phyloP scores from a whole-genome alignment of 2,797 vertebrate species.

The Furcifer pardalis region DNA sequence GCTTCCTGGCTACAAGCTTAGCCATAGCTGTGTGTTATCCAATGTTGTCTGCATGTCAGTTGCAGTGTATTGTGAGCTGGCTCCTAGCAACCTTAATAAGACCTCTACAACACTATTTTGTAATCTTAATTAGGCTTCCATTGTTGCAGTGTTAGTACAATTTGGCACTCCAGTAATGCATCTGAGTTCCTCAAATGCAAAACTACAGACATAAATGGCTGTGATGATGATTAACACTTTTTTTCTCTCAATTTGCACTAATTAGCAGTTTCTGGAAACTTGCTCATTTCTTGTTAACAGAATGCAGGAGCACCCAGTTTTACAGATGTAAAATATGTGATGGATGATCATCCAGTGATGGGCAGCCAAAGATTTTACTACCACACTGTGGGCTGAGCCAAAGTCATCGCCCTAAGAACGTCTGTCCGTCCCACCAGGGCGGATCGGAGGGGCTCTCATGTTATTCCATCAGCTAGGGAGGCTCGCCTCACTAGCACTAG shows the following conservation, averaged over 20 bases:
- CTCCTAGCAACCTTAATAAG: neutral
- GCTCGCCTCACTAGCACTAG: no score
- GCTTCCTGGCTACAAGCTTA: neutral
- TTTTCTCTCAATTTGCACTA: neutral
- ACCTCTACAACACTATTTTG: neutral
- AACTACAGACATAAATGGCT: neutral
- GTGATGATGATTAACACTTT: neutral
- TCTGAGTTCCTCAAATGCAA: neutral
- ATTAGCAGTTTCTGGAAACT: neutral
- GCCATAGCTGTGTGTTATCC: neutral
- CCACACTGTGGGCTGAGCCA: no score
- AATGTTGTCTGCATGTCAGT: neutral
- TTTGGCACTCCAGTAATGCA: neutral
- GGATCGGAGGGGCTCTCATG: no score
- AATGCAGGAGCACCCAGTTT: neutral
- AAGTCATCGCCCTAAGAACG: no score
- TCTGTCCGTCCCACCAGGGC: no score
- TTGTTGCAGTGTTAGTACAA: neutral
- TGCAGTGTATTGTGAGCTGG: neutral
- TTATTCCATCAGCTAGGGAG: no score
- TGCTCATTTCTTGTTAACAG: neutral
- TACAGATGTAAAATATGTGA: neutral
- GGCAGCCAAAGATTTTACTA: no score
- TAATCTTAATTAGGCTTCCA: neutral
- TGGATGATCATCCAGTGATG: no score